A percentile compares a stretch with the other conserved stretches of the same genome.
Conservation (phyloP, 2,797 vertebrate genomes). For the Lemur catta region DNA sequence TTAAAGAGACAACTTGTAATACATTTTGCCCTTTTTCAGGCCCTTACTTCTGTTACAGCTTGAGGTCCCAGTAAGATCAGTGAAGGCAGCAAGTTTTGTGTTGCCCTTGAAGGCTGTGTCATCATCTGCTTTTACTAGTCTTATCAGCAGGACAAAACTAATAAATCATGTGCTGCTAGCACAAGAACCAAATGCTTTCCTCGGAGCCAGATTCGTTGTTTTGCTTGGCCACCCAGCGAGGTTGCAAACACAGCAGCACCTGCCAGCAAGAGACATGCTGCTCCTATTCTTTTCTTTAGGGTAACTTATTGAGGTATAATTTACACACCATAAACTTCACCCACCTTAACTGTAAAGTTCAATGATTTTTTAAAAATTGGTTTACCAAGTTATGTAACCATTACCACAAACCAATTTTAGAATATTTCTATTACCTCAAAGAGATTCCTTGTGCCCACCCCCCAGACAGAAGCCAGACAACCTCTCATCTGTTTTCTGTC, state of each 20-base stretch:
- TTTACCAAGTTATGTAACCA: not conserved
- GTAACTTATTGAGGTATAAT: not conserved
- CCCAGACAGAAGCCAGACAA: not conserved
- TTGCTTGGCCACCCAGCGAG: constrained; percentile 6
- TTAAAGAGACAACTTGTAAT: too few relatives aligned
- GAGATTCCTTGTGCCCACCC: not conserved
- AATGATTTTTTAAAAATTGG: not conserved
- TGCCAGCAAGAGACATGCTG: not conserved
- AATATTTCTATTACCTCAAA: not conserved
- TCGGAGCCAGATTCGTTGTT: constrained; percentile 72
- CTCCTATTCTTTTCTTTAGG: not conserved
- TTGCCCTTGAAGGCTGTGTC: constrained; percentile 76
- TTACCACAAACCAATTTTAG: not conserved
- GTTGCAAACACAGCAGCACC: constrained; percentile 57
- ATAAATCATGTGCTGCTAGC: constrained; percentile 61
- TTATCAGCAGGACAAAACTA: constrained; percentile 63
- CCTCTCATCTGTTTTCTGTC: not conserved
- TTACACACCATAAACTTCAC: not conserved
- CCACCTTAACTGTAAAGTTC: not conserved
- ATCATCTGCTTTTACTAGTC: constrained; percentile 74
- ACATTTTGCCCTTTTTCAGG: too few relatives aligned
- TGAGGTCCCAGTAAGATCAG: not conserved
- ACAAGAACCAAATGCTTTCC: constrained; percentile 62
- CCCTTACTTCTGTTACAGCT: not conserved
- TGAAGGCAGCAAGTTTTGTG: not conserved